Evolutionary conservation across 2,797 vertebrate species (phyloP), one percentile per base, ranked within the genome.

Genomic region (Karalla daura): DNA sequence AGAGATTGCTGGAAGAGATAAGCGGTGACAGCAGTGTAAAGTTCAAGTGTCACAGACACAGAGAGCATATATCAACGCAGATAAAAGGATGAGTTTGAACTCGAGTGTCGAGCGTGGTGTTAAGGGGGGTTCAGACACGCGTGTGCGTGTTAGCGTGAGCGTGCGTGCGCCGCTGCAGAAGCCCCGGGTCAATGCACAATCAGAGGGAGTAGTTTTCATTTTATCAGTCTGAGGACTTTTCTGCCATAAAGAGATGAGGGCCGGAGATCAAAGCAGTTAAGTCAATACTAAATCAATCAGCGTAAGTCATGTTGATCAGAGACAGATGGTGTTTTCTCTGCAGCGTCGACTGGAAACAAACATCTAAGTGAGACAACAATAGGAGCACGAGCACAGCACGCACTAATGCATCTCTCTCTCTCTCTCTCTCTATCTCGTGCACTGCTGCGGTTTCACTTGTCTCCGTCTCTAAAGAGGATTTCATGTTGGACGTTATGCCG

Each of bases 241-340:
- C 39, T 58, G 49, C 61, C 30, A 47, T 85, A 79, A 85, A 86
- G 68, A 78, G 81, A 87, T 87, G 67, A 78, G 35, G 54, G 66
- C 33, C n/a, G 72, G 49, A 77, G 83, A 78, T 80, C 78, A 88
- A 55, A 80, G 58, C 65, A 76, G 69, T 86, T 79, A 83, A 83
- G 81, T 77, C 79, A 83, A 86, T 86, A 85, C 62, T 70, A 69
- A 70, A 81, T 87, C 76, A 80, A 84, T 91, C 86, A 87, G 59
- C 53, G 53, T 78, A 80, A 88, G 74, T 84, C 83, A 65, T 30
- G 46, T 73, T 83, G 81, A 76, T 83, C 78, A 60, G 79, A 86
- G 83, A 75, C 88, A 90, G 90, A 89, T 91, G 83, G 80, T 15
- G 63, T 47, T 72, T 64, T 66, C 37, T 66, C 61, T 33, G 49